Evolutionary conservation across 2,797 vertebrate species (phyloP).

Genomic region (Morelia viridis): DNA sequence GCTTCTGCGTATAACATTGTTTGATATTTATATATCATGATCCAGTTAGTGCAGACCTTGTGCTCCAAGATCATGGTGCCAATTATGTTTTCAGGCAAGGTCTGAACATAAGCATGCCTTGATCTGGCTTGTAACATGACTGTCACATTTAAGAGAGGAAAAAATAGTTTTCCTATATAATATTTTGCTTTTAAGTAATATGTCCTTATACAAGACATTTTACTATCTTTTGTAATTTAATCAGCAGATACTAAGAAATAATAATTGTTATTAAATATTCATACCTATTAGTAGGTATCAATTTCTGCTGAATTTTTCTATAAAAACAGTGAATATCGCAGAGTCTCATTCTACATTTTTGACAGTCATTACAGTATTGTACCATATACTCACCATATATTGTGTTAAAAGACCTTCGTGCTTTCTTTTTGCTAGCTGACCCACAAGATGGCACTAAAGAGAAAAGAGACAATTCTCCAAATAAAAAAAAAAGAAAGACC

Average conservation of each 20-base stretch:
- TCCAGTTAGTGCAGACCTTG: not conserved
- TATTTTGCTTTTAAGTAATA: not conserved
- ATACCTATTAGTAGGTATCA: not conserved
- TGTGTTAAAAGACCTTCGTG: not conserved
- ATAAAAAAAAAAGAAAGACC: slow-evolving; percentile 63
- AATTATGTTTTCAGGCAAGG: not conserved
- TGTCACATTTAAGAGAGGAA: slow-evolving; percentile 63
- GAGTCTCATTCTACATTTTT: slow-evolving; percentile 26
- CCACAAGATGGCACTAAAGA: slow-evolving; percentile 83
- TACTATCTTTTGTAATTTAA: not conserved
- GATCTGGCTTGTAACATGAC: slow-evolving; percentile 22
- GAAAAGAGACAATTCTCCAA: slow-evolving; percentile 71
- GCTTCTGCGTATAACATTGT: not conserved
- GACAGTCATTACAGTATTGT: not conserved
- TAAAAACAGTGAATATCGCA: not conserved
- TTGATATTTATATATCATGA: not conserved
- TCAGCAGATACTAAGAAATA: not conserved
- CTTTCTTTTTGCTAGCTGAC: slow-evolving; percentile 60
- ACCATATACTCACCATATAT: not conserved
- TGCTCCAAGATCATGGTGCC: not conserved
- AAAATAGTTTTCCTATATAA: not conserved
- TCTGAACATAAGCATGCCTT: not conserved
- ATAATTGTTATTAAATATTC: not conserved
- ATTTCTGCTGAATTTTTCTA: slow-evolving; percentile 47
- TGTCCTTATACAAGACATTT: not conserved